These are phyloP conservation scores for Pseudorectes ferrugineus DNA, from an alignment of 2,113 vertebrate genomes.

Conservation along the genomic window DNA sequence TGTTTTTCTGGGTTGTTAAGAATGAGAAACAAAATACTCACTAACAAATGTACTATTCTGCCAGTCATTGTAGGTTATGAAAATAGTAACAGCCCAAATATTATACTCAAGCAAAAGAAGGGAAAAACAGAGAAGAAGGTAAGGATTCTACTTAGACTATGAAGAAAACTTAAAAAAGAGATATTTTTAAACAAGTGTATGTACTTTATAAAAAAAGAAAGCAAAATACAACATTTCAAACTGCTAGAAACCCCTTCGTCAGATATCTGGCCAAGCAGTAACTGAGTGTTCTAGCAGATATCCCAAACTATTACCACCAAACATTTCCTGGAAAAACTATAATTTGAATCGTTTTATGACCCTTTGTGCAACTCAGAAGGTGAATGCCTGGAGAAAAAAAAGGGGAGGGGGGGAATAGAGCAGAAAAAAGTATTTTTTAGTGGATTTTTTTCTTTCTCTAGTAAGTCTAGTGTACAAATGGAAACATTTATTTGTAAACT, in stretches of 20 bases:
- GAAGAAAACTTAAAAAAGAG: not conserved
- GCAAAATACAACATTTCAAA: constrained; percentile 21
- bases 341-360: constrained; percentile 52
- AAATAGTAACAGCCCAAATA: not conserved
- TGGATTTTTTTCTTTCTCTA: not conserved
- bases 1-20: not conserved
- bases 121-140: not conserved
- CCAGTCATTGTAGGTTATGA: not conserved
- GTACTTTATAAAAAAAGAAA: not conserved
- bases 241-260: constrained; percentile 20
- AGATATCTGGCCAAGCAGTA: constrained; percentile 47
- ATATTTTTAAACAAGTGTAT: not conserved
- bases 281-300: constrained; percentile 55
- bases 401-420: not conserved
- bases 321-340: constrained; percentile 63
- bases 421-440: not conserved
- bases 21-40: not conserved
- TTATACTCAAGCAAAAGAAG: not conserved
- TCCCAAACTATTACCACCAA: constrained; percentile 32
- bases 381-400: not conserved
- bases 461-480: not conserved
- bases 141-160: not conserved
- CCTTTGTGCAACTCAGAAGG: constrained; percentile 43
- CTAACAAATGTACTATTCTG: not conserved
- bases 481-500: not conserved